These are phyloP conservation scores for Latrodectus hesperus DNA, from an alignment of 2,888 invertebrate species.

Conservation along the genomic window DNA sequence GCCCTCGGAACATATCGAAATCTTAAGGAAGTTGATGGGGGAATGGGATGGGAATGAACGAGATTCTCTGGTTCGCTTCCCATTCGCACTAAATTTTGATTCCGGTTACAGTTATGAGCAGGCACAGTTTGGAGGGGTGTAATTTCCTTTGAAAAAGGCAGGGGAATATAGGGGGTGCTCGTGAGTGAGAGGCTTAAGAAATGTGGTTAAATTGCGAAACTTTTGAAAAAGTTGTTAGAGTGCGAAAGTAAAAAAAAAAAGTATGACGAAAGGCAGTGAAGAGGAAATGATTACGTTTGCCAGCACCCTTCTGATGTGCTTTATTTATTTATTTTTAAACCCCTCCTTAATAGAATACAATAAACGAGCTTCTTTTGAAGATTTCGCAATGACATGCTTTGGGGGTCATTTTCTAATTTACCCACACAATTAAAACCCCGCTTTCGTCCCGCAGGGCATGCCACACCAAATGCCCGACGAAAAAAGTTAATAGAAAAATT, in stretches of 20 bases:
- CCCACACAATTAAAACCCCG: conserved; percentile 6
- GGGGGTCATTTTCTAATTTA: conserved; percentile 8
- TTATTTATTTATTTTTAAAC: background rate
- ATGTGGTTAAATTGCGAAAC: conserved; percentile 31
- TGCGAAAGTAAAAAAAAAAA: background rate
- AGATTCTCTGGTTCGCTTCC: conserved; percentile 6
- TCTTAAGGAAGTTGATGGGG: conserved; percentile 41
- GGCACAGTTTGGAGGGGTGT: background rate
- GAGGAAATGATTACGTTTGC: background rate
- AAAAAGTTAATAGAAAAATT: conserved; percentile 18
- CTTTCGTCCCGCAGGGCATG: background rate
- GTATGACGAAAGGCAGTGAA: background rate
- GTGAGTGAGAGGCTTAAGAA: background rate
- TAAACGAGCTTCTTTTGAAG: background rate
- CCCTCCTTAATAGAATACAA: background rate
- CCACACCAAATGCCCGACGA: background rate
- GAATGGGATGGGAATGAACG: conserved; percentile 34
- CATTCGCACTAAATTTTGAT: conserved; percentile 12
- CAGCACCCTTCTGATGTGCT: background rate
- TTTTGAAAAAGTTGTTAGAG: conserved; percentile 49
- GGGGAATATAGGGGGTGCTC: background rate
- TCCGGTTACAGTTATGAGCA: background rate
- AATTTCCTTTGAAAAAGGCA: conserved; percentile 12
- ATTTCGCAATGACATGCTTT: background rate
- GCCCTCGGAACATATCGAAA: conserved; percentile 24